Evolutionary conservation across 2,797 vertebrate genomes (phyloP), one percentile per base, ranked within the genome.

Genomic region (Sebastes umbrosus): DNA sequence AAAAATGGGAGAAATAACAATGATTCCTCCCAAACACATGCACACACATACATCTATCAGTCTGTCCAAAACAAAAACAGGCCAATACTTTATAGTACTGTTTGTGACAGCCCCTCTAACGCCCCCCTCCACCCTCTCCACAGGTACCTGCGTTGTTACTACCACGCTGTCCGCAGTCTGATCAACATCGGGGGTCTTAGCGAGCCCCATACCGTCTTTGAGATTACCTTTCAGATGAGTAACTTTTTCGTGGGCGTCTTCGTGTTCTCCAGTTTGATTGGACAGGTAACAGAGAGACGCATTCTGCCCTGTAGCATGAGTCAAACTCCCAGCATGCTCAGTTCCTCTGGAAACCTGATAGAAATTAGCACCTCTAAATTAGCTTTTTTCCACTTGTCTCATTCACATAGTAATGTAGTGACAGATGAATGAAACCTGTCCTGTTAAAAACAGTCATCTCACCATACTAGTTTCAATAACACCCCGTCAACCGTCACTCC

Each of bases 201-300:
- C 59, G 98, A 99, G 86, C 98, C 98, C 81, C 94, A 97, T 67
- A 97, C 96, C 2, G 86, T 95, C 69, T 98, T 98, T 94, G 97
- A 98, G 94, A 98, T 98, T 69, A 0, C 94, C 87, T 98, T 99
- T 94, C 97, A 98, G 87, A 95, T 98, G 87, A 83, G 96, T 83
- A 98, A 98, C 95, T 98, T 96, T 95, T 98, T 98, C 94, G 84
- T 88, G 85, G 97, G 97, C 22, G 96, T 98, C 90, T 98, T 98
- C 94, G 97, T 98, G 88, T 98, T 99, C 94, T 98, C 97, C 94
- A 96, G 97, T 90, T 96, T 98, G 92, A 97, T 98, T 82, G 98
- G 97, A 83, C 97, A 98, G 98, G 97, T 99, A 97, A 82, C 80
- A 77, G 0, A 77, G 68, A 58, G 68, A 55, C 7, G 14, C 27